Percentiles rank a stretch among this genome's conserved stretches.
These are phyloP conservation scores for Helicoverpa zea DNA, from an alignment of 1,140 invertebrate genomes.

Conservation along the genomic window DNA sequence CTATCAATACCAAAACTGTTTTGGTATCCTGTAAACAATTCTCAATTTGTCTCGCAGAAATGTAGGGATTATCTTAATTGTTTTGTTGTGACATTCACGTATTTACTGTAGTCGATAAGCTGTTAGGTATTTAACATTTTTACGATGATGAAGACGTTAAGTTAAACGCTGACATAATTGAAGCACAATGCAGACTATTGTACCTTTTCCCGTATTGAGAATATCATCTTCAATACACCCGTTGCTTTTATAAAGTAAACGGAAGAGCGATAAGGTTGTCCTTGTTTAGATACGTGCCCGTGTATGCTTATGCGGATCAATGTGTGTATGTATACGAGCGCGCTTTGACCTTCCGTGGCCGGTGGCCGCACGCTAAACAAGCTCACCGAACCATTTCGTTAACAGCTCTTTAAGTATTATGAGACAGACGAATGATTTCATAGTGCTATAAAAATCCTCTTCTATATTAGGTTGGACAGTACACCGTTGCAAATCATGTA, in stretches of 20 bases:
- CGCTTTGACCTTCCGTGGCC: constrained; percentile 69
- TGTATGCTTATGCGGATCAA: constrained; percentile 41
- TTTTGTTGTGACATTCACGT: neutral
- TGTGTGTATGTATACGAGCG: constrained; percentile 46
- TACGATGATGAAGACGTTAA: neutral
- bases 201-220: constrained; percentile 32
- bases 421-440: constrained; percentile 62
- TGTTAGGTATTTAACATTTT: no score
- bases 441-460: constrained; percentile 9
- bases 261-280: constrained; percentile 61
- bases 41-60: neutral
- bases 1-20: neutral
- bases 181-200: constrained; percentile 29
- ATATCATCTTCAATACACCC: constrained; percentile 47
- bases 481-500: neutral
- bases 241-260: constrained; percentile 57
- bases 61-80: neutral
- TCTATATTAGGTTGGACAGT: neutral
- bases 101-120: no score
- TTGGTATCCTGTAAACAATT: neutral
- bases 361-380: constrained; percentile 50
- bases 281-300: constrained; percentile 53
- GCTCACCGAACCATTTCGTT: constrained; percentile 28
- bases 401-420: constrained; percentile 43
- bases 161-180: constrained; percentile 33